Conservation (phyloP, 2,888 invertebrate genomes). For the Orthosia gothica region DNA sequence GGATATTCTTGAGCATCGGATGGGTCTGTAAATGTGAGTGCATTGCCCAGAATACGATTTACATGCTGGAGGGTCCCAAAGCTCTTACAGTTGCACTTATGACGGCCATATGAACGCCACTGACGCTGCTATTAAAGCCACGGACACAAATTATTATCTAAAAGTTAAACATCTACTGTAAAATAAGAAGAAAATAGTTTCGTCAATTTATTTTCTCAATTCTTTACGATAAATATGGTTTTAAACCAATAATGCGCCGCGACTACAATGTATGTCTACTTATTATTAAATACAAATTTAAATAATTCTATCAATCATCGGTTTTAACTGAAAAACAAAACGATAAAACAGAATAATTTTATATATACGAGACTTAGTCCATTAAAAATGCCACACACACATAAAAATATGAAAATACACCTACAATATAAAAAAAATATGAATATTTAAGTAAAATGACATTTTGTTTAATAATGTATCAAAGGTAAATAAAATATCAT, state of each 20-base stretch:
- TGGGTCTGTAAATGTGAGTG: no score
- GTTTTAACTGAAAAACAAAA: neutral
- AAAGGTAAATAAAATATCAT: conserved; percentile 69
- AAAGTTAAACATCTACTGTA: no score
- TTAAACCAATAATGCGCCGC: neutral
- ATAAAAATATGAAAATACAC: conserved; percentile 25
- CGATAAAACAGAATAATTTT: neutral
- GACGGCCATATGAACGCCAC: no score
- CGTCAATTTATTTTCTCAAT: neutral
- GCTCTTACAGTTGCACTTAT: no score
- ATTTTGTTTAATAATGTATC: conserved; percentile 49
- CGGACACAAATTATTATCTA: no score
- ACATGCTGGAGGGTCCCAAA: no score
- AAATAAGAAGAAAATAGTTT: no score
- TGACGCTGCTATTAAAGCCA: no score
- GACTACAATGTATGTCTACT: no score
- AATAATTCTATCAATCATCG: conserved; percentile 1
- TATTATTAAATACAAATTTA: neutral
- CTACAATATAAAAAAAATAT: conserved; percentile 5
- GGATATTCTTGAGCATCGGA: no score
- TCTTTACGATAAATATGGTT: neutral
- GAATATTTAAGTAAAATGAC: conserved; percentile 39
- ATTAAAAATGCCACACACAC: neutral
- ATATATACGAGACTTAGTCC: neutral
- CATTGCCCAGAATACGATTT: no score